A percentile compares a stretch with the other conserved stretches of the same genome.
These are phyloP conservation scores for Conops quadrifasciatus DNA, from an alignment of 2,888 invertebrate species.

Conservation along the genomic window DNA sequence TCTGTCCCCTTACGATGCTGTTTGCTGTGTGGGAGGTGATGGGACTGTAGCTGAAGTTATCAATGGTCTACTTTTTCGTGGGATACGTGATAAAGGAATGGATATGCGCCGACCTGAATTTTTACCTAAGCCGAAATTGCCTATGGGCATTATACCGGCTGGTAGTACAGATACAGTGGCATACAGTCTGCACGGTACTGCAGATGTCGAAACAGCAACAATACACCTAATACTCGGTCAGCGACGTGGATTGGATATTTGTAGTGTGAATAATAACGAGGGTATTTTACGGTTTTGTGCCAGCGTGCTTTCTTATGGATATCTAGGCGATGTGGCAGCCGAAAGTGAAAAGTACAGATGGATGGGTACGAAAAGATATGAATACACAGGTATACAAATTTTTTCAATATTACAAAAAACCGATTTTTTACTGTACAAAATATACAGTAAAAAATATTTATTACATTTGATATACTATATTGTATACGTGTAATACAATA, in stretches of 20 bases:
- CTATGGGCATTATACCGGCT: constrained; percentile 72
- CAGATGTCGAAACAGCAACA: constrained; percentile 81
- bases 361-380: constrained; percentile 87
- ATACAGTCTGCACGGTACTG: constrained; percentile 80
- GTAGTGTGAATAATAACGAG: constrained; percentile 73
- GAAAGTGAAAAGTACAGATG: constrained; percentile 83
- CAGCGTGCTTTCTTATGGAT: constrained; percentile 84
- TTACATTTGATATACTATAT: too few species aligned
- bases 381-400: constrained; percentile 70
- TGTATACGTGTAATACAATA: too few species aligned
- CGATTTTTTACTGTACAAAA: too few species aligned
- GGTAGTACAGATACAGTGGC: constrained; percentile 83
- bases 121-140: constrained; percentile 64
- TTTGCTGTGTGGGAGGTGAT: constrained; percentile 86
- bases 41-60: constrained; percentile 85
- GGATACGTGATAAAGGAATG: constrained; percentile 57
- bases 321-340: constrained; percentile 81
- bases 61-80: constrained; percentile 76
- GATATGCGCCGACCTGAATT: constrained; percentile 56
- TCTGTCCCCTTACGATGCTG: constrained; percentile 72
- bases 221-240: constrained; percentile 84
- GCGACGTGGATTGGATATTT: constrained; percentile 77
- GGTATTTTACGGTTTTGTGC: constrained; percentile 74
- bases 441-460: too few species aligned
- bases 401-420: background rate